Conservation (phyloP, 2,797 vertebrate genomes). For the Enoplosus armatus region DNA sequence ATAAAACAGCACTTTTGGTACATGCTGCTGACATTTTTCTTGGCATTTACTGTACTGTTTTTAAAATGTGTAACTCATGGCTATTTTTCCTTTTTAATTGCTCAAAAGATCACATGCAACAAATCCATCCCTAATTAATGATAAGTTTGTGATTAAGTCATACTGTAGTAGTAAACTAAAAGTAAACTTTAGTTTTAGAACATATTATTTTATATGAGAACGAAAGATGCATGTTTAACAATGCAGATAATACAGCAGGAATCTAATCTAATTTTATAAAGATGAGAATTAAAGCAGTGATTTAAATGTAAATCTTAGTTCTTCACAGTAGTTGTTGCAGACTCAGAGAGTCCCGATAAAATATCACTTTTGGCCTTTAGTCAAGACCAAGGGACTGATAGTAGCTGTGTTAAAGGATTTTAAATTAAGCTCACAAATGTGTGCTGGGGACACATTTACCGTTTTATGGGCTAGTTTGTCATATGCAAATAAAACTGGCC, state of each 20-base stretch:
- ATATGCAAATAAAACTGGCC: conserved; percentile 18
- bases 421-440: conserved; percentile 18
- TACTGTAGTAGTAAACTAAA: neutral
- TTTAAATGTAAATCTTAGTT: neutral
- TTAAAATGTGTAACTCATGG: neutral
- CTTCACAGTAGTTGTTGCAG: neutral
- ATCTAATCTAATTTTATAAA: neutral
- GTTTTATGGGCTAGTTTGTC: conserved; percentile 8
- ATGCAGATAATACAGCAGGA: neutral
- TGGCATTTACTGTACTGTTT: neutral
- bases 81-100: neutral
- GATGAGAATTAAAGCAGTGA: neutral
- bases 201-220: neutral
- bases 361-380: conserved; percentile 21
- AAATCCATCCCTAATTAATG: neutral
- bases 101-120: neutral
- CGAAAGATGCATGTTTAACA: neutral
- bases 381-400: conserved; percentile 5
- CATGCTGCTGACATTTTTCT: neutral
- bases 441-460: neutral
- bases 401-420: conserved; percentile 18
- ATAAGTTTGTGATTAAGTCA: neutral
- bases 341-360: neutral
- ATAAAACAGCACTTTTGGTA: neutral
- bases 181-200: neutral